A percentile compares a stretch with the other conserved stretches of the same genome.
Conservation (phyloP, 2,888 invertebrate genomes). For the Ormyrus nitidulus region DNA sequence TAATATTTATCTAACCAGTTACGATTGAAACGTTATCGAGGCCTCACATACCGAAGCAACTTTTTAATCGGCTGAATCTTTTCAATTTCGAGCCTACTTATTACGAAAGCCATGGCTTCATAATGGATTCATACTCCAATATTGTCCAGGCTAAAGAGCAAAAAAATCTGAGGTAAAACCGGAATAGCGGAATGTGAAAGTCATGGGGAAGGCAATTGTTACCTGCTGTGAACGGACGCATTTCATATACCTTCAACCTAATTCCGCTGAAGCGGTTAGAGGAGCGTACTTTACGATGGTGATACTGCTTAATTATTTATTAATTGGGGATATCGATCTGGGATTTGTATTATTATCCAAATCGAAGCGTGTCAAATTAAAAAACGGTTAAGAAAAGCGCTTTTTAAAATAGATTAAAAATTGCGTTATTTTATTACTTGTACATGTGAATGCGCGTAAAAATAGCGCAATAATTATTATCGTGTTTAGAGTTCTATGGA, state of each 20-base stretch:
- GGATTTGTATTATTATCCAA: too few relatives aligned
- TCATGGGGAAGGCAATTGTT: constrained; percentile 41
- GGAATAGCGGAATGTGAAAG: constrained; percentile 51
- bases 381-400: too few relatives aligned
- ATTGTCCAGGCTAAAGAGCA: constrained; percentile 6
- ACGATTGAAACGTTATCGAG: constrained; percentile 27
- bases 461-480: too few relatives aligned
- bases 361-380: too few relatives aligned
- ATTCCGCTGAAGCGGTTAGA: not conserved
- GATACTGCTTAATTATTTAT: too few relatives aligned
- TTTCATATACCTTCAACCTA: not conserved
- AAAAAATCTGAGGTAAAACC: constrained; percentile 19
- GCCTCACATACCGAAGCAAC: constrained; percentile 4
- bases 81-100: constrained; percentile 12
- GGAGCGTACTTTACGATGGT: too few relatives aligned
- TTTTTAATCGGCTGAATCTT: constrained; percentile 21
- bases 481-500: too few relatives aligned
- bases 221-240: constrained; percentile 7
- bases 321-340: too few relatives aligned
- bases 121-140: constrained; percentile 11
- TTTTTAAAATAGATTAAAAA: too few relatives aligned
- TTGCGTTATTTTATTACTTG: too few relatives aligned
- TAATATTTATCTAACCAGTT: constrained; percentile 15
- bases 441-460: too few relatives aligned
- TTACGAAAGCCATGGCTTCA: not conserved